Conservation (phyloP, 1,140 invertebrate genomes). For the Amyelois transitella region DNA sequence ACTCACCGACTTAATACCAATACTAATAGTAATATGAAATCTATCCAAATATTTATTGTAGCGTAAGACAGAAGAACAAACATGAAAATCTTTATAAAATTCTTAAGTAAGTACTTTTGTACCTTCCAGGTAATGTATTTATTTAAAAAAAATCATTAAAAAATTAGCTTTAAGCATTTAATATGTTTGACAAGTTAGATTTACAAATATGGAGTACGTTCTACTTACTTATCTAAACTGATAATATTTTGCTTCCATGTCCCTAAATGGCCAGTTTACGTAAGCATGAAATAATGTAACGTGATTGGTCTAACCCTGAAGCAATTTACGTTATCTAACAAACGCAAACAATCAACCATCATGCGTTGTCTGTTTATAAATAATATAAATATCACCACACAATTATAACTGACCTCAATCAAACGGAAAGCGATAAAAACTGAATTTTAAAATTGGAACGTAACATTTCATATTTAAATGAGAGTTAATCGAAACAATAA, state of each 20-base stretch:
- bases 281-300: slow-evolving; percentile 3
- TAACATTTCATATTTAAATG: slow-evolving; percentile 15
- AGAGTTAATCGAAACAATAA: slow-evolving; percentile 25
- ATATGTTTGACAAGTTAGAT: no score
- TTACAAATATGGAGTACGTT: no score
- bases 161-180: no score
- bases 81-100: no score
- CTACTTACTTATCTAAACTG: slow-evolving; percentile 1
- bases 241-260: slow-evolving; percentile 9
- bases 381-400: slow-evolving; percentile 7
- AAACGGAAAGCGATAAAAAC: not conserved
- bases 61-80: no score
- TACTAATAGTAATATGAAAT: no score
- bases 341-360: not conserved
- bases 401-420: slow-evolving; percentile 7
- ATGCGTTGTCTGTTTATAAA: not conserved
- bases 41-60: no score
- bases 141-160: no score
- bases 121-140: no score
- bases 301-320: slow-evolving; percentile 10
- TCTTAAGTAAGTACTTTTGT: no score
- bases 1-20: no score
- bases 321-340: slow-evolving; percentile 10
- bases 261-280: not conserved
- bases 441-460: slow-evolving; percentile 18